Base-by-base conservation (phyloP, 2,113 vertebrate species). In the Mystacornis crossleyi region DNA sequence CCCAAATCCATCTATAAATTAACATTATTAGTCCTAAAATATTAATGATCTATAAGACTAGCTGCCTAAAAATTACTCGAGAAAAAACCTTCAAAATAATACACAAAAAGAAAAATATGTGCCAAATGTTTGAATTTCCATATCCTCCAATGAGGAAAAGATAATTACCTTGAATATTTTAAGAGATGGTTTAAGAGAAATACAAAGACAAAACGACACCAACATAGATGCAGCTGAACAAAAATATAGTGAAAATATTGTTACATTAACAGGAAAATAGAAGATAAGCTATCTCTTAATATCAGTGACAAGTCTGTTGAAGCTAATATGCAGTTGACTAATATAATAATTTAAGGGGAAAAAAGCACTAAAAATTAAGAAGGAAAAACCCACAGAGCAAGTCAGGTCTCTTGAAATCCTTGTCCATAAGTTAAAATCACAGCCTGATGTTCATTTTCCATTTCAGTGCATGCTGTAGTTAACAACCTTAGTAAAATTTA, bases 321-420 rank as follows among this genome's bases (percentile, higher is more conserved):
- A 70, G 45, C 4, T 21, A 90, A 45, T 28, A 14, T 12, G 9
- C 36, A 67, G 66, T 66, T 61, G 78, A 74, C 2, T n/a, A 60
- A 26, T 26, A 67, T 3, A 10, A 29, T 34, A 26, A 45, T 69
- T 58, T 82, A 42, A 57, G 18, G 6, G 40, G 9, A 6, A 86
- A 88, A 79, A 1, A 10, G 2, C 24, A 34, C 4, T 58, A 74
- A 75, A 84, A 85, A 11, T 40, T 34, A 10, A 20, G 4, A 15
- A 17, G 1, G 1, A 19, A 47, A 38, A 53, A 1, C 2, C 3
- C 40, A 42, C 10, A 13, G 10, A 67, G 5, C n/a, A 85, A 58
- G n/a, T 5, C 20, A 86, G 50, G 23, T 64, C 5, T 54, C 17
- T 55, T 57, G 24, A 13, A 77, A 73, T 72, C n/a, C 11, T 71